phyloP scores from a whole-genome alignment of 2,797 vertebrate species.

The Rhinogobio ventralis region DNA sequence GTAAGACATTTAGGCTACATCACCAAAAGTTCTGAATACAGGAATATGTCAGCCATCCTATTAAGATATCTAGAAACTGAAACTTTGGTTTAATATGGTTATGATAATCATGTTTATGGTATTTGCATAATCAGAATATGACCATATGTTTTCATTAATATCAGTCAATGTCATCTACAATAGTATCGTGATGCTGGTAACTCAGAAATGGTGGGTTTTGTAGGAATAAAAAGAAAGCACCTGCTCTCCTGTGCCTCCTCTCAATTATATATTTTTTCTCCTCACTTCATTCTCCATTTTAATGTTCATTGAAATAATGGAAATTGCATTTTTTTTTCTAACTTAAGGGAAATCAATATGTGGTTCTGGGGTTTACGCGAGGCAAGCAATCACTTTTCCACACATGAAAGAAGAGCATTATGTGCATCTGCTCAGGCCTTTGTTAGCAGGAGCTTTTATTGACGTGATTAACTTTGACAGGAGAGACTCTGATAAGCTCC shows the following conservation, averaged over 20 bases:
- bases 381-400: constrained; percentile 34
- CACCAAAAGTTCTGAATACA: not conserved
- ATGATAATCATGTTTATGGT: not conserved
- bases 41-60: not conserved
- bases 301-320: constrained; percentile 29
- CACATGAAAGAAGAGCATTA: constrained; percentile 30
- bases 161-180: not conserved
- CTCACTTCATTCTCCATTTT: not conserved
- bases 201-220: not conserved
- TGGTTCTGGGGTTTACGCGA: constrained; percentile 2
- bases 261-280: not conserved
- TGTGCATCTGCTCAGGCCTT: constrained; percentile 10
- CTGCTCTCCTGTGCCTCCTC: constrained; percentile 10
- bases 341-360: constrained; percentile 40
- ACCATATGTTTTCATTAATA: not conserved
- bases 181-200: not conserved
- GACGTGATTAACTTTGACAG: constrained; percentile 32
- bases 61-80: not conserved
- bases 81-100: not conserved
- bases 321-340: constrained; percentile 2
- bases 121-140: not conserved
- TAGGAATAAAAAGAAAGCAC: constrained; percentile 18
- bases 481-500: constrained; percentile 19
- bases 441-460: constrained; percentile 9
- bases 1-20: not conserved